These are phyloP conservation scores for Mormyrus iriodes DNA, from an alignment of 2,113 vertebrate genomes.

Conservation along the genomic window DNA sequence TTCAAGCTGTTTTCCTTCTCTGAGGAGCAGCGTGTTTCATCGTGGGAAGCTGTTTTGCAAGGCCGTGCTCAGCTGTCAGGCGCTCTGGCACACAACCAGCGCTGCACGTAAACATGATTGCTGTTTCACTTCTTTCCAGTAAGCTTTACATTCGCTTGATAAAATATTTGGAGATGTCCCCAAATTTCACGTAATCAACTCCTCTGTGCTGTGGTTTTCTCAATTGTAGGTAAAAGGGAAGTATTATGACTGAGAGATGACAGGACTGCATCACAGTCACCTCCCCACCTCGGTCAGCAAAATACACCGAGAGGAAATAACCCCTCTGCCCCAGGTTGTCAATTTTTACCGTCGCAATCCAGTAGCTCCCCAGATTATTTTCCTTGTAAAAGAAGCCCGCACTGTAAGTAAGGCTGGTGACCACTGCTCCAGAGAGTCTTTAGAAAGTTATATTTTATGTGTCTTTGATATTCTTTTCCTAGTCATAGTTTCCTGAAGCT, in stretches of 20 bases:
- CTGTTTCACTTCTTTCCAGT: background rate
- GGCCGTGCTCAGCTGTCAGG: background rate
- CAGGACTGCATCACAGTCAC: background rate
- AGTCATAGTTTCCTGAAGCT: too few species aligned
- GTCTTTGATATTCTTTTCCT: too few species aligned
- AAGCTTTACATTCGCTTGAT: background rate
- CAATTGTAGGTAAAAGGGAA: background rate
- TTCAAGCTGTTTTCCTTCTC: background rate
- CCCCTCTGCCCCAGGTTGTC: background rate
- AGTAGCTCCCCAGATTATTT: background rate
- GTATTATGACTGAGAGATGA: background rate
- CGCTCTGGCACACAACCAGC: background rate
- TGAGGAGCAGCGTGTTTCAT: background rate
- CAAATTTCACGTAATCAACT: background rate
- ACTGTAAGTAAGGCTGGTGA: too few species aligned
- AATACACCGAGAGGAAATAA: background rate
- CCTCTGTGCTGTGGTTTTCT: background rate
- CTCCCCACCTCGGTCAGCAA: background rate
- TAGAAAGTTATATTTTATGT: background rate
- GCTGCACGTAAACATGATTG: background rate
- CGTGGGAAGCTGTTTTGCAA: background rate
- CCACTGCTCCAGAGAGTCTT: too few species aligned
- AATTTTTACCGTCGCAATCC: background rate
- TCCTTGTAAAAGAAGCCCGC: background rate
- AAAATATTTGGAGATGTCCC: background rate